These are phyloP conservation scores for Conopomorpha cramerella DNA, from an alignment of 1,140 invertebrate genomes.

Conservation along the genomic window DNA sequence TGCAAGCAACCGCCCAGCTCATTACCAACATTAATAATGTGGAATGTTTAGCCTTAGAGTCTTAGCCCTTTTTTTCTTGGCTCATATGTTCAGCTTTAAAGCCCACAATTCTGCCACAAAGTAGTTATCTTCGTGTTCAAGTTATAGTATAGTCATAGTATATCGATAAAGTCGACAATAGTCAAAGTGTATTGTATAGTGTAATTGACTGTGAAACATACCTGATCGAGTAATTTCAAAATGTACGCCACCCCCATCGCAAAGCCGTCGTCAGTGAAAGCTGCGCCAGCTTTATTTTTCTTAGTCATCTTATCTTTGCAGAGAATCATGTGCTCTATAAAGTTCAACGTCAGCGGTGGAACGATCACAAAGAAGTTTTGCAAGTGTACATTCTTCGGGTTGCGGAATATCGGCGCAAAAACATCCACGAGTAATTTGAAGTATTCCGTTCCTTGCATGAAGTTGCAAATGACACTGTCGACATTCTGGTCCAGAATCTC, in stretches of 20 bases:
- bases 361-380: constrained; percentile 94
- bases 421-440: constrained; percentile 94
- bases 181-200: too few relatives aligned
- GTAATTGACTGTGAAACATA: constrained; percentile 11
- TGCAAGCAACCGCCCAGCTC: too few relatives aligned
- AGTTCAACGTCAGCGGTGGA: constrained; percentile 93
- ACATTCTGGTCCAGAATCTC: constrained; percentile 79
- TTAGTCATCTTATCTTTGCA: constrained; percentile 93
- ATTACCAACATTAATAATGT: too few relatives aligned
- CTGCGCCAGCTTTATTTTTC: constrained; percentile 82
- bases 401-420: constrained; percentile 86
- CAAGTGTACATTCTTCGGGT: constrained; percentile 87
- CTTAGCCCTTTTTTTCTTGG: too few relatives aligned
- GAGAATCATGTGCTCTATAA: constrained; percentile 89
- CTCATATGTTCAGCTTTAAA: too few relatives aligned
- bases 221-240: constrained; percentile 71
- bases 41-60: too few relatives aligned
- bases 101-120: too few relatives aligned
- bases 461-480: constrained; percentile 79
- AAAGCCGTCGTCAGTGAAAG: constrained; percentile 98
- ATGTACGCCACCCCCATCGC: constrained; percentile 88
- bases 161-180: too few relatives aligned
- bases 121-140: too few relatives aligned
- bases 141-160: too few relatives aligned
- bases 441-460: constrained; percentile 93